These are phyloP conservation scores for Hippocampus mohnikei DNA, from an alignment of 2,113 vertebrate genomes.

Conservation along the genomic window DNA sequence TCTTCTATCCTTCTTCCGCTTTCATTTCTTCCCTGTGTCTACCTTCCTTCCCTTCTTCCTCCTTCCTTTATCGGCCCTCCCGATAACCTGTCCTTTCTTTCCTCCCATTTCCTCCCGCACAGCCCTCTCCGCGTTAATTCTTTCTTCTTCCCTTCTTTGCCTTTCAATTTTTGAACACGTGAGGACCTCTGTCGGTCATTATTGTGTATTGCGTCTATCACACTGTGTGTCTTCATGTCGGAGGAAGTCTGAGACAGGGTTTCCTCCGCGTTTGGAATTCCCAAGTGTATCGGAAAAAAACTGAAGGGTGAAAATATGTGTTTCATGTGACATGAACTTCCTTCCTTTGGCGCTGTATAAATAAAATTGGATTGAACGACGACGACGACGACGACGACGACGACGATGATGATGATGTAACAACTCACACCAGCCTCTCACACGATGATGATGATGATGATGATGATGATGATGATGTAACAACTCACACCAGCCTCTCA, in stretches of 20 bases:
- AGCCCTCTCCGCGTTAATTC: no score
- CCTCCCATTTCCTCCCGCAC: not conserved
- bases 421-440: no score
- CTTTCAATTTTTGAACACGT: not conserved
- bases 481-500: not conserved
- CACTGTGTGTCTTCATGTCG: not conserved
- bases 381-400: no score
- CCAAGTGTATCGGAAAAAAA: not conserved
- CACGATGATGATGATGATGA: not conserved
- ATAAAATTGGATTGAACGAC: not conserved
- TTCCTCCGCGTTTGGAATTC: not conserved
- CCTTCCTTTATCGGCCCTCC: not conserved
- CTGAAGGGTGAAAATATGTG: not conserved
- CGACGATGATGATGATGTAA: not conserved
- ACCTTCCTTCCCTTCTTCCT: not conserved
- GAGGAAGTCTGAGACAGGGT: not conserved
- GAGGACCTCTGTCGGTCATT: not conserved
- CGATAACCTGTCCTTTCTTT: no score
- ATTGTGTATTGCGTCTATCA: not conserved
- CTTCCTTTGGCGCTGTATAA: not conserved
- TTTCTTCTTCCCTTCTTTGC: not conserved
- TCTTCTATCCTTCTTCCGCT: not conserved
- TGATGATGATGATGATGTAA: not conserved
- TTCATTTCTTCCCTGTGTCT: not conserved
- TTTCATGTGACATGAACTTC: not conserved